phyloP scores from a whole-genome alignment of 2,113 vertebrate genomes.

The Chunga burmeisteri region DNA sequence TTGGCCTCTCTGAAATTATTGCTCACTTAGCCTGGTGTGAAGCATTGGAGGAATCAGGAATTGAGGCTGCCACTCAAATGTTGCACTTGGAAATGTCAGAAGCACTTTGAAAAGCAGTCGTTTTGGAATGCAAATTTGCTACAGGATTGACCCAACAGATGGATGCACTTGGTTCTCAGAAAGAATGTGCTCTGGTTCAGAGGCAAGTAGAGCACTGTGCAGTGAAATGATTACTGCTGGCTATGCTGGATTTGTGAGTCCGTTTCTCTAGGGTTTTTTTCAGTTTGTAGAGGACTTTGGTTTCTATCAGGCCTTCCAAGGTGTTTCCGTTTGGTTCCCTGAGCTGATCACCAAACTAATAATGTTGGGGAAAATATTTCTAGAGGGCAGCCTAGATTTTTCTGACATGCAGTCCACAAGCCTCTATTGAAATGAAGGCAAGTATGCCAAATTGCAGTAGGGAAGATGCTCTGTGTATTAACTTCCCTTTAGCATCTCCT shows the following conservation, averaged over 20 bases:
- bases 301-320: background rate
- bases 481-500: background rate
- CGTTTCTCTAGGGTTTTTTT: background rate
- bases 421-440: background rate
- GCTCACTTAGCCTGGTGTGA: background rate
- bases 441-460: background rate
- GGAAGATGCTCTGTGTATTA: background rate
- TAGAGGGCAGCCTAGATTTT: background rate
- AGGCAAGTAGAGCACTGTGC: background rate
- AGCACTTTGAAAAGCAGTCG: background rate
- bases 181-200: background rate
- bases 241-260: background rate
- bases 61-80: background rate
- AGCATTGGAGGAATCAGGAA: background rate
- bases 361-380: background rate
- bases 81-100: background rate
- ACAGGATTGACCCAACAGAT: background rate
- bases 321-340: background rate
- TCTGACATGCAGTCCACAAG: background rate
- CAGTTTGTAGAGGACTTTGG: background rate
- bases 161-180: background rate
- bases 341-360: background rate
- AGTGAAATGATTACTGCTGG: rapidly evolving
- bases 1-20: background rate
- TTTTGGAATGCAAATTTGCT: background rate